phyloP scores from a whole-genome alignment of 2,113 vertebrate genomes.

The Callaeas wilsoni region DNA sequence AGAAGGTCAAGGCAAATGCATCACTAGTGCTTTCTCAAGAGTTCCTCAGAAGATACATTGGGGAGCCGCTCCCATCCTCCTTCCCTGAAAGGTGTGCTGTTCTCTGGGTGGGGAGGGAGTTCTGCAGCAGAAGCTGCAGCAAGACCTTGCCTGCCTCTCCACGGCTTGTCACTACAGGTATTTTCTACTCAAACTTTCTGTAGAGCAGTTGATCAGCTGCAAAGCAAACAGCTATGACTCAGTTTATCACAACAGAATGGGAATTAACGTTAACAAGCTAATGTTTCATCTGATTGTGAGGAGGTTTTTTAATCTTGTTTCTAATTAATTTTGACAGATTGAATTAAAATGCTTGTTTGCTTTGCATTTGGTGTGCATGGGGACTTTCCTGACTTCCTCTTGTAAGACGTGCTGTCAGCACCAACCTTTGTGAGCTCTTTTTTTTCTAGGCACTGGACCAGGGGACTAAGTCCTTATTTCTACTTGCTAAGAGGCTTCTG shows the following conservation, averaged over 20 bases:
- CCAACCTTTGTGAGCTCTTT: neutral
- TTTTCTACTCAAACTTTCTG: neutral
- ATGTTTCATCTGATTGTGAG: slow-evolving; percentile 8
- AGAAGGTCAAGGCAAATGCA: neutral
- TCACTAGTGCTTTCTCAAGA: neutral
- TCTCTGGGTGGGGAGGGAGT: neutral
- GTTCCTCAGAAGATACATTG: fast-evolving
- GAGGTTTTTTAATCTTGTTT: neutral
- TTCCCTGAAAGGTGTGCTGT: neutral
- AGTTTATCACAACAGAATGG: slow-evolving; percentile 13
- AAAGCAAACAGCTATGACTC: slow-evolving; percentile 22
- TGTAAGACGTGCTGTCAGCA: neutral
- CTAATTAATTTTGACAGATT: slow-evolving; percentile 40
- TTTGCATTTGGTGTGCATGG: neutral
- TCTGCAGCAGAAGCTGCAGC: neutral
- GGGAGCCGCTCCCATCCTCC: neutral
- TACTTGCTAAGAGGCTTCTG: neutral
- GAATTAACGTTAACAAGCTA: slow-evolving; percentile 22
- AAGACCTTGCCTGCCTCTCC: neutral
- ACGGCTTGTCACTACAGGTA: neutral
- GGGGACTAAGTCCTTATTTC: neutral
- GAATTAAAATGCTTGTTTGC: slow-evolving; percentile 38
- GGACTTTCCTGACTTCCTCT: neutral
- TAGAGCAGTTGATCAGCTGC: neutral
- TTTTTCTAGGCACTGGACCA: neutral